Percentiles rank a stretch among this genome's conserved stretches.
phyloP scores from a whole-genome alignment of 2,797 vertebrate genomes.

The Brachyalestes nurse region DNA sequence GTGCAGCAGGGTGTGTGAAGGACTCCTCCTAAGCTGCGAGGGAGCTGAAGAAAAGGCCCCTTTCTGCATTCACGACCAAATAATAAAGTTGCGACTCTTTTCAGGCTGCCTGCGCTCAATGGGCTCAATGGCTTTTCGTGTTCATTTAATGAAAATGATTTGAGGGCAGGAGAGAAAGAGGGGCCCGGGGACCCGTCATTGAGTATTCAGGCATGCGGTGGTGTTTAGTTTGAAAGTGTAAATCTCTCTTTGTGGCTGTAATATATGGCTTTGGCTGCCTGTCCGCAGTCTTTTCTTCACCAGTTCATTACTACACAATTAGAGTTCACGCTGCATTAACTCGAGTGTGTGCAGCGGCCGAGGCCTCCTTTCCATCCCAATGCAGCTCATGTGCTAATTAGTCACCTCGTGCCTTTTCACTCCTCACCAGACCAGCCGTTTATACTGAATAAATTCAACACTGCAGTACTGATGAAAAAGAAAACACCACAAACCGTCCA shows the following conservation, averaged over 20 bases:
- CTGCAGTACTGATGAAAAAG: conserved; percentile 45
- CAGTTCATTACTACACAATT: conserved; percentile 99
- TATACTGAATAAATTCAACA: conserved; percentile 61
- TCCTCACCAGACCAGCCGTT: conserved; percentile 73
- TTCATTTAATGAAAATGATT: conserved; percentile 98
- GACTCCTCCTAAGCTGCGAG: conserved; percentile 58
- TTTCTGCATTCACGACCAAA: conserved; percentile 81
- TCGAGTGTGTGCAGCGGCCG: conserved; percentile 90
- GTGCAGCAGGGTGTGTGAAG: conserved; percentile 26
- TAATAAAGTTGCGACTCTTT: conserved; percentile 90
- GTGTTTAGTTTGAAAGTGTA: conserved; percentile 99
- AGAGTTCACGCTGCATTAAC: conserved; percentile 99
- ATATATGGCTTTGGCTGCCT: conserved; percentile 98
- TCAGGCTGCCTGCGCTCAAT: conserved; percentile 82
- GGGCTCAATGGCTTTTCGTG: conserved; percentile 94
- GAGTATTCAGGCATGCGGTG: conserved; percentile 94
- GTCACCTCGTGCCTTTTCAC: conserved; percentile 92
- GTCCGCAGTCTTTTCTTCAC: conserved; percentile 96
- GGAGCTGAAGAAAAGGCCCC: conserved; percentile 75
- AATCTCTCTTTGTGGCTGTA: conserved; percentile 96
- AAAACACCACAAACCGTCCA: conserved; percentile 30
- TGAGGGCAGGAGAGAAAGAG: conserved; percentile 76
- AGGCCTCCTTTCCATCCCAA: conserved; percentile 91
- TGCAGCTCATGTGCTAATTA: conserved; percentile 95
- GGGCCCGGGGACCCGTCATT: conserved; percentile 79